Percentiles rank a stretch among this genome's conserved stretches.
phyloP scores from a whole-genome alignment of 2,888 invertebrate species.

The Dryomyza anilis region DNA sequence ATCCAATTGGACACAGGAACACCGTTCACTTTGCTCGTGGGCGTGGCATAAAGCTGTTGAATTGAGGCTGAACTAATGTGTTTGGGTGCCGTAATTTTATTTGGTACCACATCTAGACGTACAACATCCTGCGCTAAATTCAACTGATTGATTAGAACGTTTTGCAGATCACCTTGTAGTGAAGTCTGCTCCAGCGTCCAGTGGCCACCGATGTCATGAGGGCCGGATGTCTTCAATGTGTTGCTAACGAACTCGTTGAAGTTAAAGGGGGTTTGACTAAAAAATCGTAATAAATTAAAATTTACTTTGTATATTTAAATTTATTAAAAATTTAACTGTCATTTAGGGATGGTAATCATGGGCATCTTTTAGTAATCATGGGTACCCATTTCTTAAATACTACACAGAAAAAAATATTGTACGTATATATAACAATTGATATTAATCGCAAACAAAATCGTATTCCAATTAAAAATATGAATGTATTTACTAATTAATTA shows the following conservation, averaged over 20 bases:
- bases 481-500: no score
- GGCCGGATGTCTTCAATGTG: slow-evolving; percentile 58
- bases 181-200: slow-evolving; percentile 48
- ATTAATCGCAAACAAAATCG: no score
- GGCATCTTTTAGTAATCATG: no score
- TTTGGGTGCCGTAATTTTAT: slow-evolving; percentile 62
- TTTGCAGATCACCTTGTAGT: slow-evolving; percentile 50
- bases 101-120: slow-evolving; percentile 55
- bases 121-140: slow-evolving; percentile 64
- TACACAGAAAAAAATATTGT: no score
- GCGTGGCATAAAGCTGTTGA: slow-evolving; percentile 53
- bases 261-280: slow-evolving; percentile 45
- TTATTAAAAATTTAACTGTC: no score
- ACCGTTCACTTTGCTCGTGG: slow-evolving; percentile 56
- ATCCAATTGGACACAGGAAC: slow-evolving; percentile 63
- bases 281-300: slow-evolving; percentile 10
- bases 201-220: slow-evolving; percentile 59
- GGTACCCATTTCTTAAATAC: no score
- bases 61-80: slow-evolving; percentile 58
- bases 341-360: no score
- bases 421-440: no score
- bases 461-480: no score
- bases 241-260: slow-evolving; percentile 60
- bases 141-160: slow-evolving; percentile 62
- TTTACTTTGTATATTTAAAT: no score